phyloP scores from a whole-genome alignment of 2,888 invertebrate species.

The Drosophila macrothrix region DNA sequence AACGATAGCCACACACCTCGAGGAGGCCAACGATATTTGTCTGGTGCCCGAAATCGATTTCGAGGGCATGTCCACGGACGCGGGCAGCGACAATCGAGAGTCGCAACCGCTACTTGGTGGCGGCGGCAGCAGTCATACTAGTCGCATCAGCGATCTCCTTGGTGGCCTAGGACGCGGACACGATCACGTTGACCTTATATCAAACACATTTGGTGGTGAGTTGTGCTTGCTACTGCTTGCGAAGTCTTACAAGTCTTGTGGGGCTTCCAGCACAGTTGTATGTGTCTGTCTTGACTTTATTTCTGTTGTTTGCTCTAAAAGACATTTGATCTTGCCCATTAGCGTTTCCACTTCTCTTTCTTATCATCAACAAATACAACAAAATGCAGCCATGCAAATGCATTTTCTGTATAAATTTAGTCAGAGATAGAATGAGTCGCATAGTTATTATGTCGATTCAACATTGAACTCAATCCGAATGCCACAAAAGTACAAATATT shows the following conservation, averaged over 20 bases:
- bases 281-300: constrained; percentile 5
- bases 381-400: constrained; percentile 10
- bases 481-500: not conserved
- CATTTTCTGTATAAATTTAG: not conserved
- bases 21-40: constrained; percentile 88
- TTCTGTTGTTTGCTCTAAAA: not conserved
- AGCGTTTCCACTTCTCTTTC: not conserved
- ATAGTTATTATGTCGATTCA: not conserved
- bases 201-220: constrained; percentile 94
- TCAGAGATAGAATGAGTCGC: not conserved
- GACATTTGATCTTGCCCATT: constrained; percentile 2
- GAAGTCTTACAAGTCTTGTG: constrained; percentile 42
- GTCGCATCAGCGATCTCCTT: constrained; percentile 87
- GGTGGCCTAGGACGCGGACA: constrained; percentile 86
- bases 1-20: constrained; percentile 46
- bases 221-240: constrained; percentile 20
- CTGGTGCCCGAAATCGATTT: constrained; percentile 93
- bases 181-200: constrained; percentile 90
- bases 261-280: constrained; percentile 36
- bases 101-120: constrained; percentile 97
- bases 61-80: constrained; percentile 92
- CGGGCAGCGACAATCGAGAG: constrained; percentile 93
- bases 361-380: not conserved
- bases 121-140: constrained; percentile 92
- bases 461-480: not conserved